Conservation (phyloP, 1,140 invertebrate species). For the Microplitis demolitor region DNA sequence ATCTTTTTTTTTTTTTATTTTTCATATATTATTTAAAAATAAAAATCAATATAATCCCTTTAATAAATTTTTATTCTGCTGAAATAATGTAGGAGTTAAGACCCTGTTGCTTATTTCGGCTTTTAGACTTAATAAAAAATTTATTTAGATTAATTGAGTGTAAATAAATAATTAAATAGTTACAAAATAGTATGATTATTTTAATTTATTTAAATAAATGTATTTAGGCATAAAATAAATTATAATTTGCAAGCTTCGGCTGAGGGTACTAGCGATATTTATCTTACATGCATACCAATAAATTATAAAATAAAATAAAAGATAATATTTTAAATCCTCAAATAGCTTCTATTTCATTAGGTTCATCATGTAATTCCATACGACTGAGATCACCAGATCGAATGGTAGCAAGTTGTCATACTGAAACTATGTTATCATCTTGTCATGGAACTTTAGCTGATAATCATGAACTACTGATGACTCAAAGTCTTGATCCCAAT, state of each 20-base stretch:
- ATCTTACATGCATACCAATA: slow-evolving; percentile 28
- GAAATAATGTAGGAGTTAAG: slow-evolving; percentile 34
- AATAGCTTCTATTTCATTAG: slow-evolving; percentile 35
- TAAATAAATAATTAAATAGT: slow-evolving; percentile 33
- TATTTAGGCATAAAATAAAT: slow-evolving; percentile 32
- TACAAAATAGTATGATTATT: too few relatives aligned
- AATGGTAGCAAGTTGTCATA: slow-evolving; percentile 72
- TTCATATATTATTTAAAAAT: neutral
- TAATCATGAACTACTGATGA: slow-evolving; percentile 64
- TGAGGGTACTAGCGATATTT: slow-evolving; percentile 35
- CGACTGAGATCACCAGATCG: slow-evolving; percentile 72
- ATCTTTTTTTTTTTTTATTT: slow-evolving; percentile 17
- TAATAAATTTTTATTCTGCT: neutral
- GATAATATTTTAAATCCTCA: slow-evolving; percentile 11
- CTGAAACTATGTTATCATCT: slow-evolving; percentile 52
- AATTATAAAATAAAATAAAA: neutral
- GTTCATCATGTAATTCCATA: slow-evolving; percentile 50
- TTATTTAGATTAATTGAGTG: slow-evolving; percentile 21
- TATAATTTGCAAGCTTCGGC: slow-evolving; percentile 43
- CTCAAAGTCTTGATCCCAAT: slow-evolving; percentile 69
- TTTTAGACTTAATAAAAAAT: slow-evolving; percentile 41
- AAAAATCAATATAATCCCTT: neutral
- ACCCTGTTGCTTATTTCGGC: slow-evolving; percentile 40
- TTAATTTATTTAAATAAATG: slow-evolving; percentile 1
- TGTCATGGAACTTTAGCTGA: slow-evolving; percentile 44